Evolutionary conservation across 2,888 invertebrate genomes (phyloP), one percentile per base, ranked within the genome.

Genomic region (Mythimna albipuncta): DNA sequence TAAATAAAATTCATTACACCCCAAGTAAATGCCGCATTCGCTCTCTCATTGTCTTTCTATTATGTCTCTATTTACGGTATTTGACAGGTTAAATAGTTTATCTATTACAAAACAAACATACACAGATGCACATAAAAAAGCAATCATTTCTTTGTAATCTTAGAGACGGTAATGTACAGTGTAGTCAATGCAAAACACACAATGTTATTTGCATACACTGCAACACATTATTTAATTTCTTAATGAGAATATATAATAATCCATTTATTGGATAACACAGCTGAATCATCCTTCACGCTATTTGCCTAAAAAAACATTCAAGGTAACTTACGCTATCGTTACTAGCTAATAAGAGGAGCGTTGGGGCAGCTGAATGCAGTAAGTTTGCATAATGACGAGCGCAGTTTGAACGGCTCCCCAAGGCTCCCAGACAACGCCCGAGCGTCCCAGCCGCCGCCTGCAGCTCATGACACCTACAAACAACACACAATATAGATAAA

Each of bases 371-470:
- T 2, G 94, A 88, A 71, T 95, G 94, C 2, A 96, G 85, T 67
- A 96, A 89, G 85, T 95, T 95, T 21, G 94, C 93, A 86, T 95
- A 96, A 83, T 96, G 96, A 41, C 93, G 90, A 52, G 95, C 91
- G 77, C 92, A 95, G 76, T 93, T 95, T 47, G 93, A 92, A 4
- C 96, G 93, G 75, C 91, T 93, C 50, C 96, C 96, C 50, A 96
- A 83, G 4, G 93, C 93, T 44, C 96, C 96, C 54, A 96, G 88
- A 84, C 96, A 96, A 52, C 96, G 88, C 6, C 96, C 96, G 6
- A 96, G 86, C 0, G 95, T 94, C 11, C 95, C 95, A 62, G 96
- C 95, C 13, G 95, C 94, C 1, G 94, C 87, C 82, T 96, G 96
- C 4, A 96, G 86, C 81, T 96, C 96, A 89, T 96, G 94, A 68